Evolutionary conservation across 2,888 invertebrate species (phyloP), one percentile per base, ranked within the genome.

Genomic region (Bombyx huttoni): DNA sequence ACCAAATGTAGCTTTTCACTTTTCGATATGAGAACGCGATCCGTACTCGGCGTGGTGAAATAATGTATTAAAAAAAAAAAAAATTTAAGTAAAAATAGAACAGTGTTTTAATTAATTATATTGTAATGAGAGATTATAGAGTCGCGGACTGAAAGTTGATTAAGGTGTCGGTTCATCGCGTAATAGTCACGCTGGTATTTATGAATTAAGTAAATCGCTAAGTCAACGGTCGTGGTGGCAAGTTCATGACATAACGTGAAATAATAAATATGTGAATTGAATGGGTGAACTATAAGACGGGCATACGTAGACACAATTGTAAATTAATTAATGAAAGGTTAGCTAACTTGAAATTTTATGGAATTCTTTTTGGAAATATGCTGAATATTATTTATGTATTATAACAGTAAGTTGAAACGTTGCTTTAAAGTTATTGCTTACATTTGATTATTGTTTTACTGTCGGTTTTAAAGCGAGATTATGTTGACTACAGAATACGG

Each of bases 331-430:
- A 75, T 73, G 74, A 74, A 79, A 78, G 68, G 75, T 77, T 85
- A 86, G 87, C 81, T 86, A 86, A 87, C 85, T 84, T 85, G 81
- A 87, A 40, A 86, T 84, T 84, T 82, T 24, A 83, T 82, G 80
- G 83, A 83, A 78, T 81, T 76, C 40, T 40, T 40, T 1, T 40
- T 40, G 12, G 7, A 10, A 10, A 40, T 82, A 86, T 86, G 83
- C 82, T 85, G 77, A 85, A 76, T 87, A 85, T 86, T 87, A 86
- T 87, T 88, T 86, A 86, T 88, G 83, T 86, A 85, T 79, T 78
- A 78, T 87, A 85, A 82, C 3, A 73, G 82, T 86, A 86, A 85
- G 83, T 85, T 81, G 81, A 24, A 83, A 85, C 76, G 80, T 87
- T 86, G 84, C 86, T 87, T 85, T 84, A 83, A 86, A 81, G 80